phyloP scores from a whole-genome alignment of 2,113 vertebrate genomes.

The Stigmatopora nigra region DNA sequence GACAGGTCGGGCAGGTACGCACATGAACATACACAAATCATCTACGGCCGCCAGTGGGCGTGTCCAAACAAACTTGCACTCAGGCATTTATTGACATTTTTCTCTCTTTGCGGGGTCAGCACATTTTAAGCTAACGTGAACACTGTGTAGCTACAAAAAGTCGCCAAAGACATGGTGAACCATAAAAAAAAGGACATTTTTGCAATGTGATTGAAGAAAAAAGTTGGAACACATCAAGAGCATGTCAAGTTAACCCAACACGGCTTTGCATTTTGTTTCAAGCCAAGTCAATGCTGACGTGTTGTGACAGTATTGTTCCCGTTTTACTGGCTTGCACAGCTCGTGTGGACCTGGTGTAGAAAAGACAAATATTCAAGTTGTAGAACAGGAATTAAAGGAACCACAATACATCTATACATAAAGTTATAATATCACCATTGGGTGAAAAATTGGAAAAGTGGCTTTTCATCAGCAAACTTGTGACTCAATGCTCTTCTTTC shows the following conservation, averaged over 20 bases:
- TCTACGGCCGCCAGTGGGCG: constrained; percentile 32
- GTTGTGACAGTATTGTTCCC: constrained; percentile 16
- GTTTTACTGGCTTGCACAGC: constrained; percentile 11
- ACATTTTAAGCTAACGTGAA: not conserved
- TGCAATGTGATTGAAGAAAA: not conserved
- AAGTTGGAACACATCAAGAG: not conserved
- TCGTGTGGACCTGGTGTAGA: not conserved
- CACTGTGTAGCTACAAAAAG: not conserved
- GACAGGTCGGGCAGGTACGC: constrained; percentile 54
- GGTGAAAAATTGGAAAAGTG: constrained; percentile 44
- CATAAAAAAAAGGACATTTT: not conserved
- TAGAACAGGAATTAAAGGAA: not conserved
- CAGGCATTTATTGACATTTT: constrained; percentile 5
- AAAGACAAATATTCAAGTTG: not conserved
- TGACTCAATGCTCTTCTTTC: constrained; percentile 34
- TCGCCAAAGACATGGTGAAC: not conserved
- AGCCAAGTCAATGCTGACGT: constrained; percentile 12
- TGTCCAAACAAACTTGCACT: constrained; percentile 37
- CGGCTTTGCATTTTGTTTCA: constrained; percentile 26
- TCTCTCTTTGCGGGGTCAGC: not conserved
- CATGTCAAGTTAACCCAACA: constrained; percentile 14
- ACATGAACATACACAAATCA: constrained; percentile 27
- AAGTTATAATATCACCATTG: constrained; percentile 18
- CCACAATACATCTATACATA: not conserved
- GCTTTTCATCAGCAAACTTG: constrained; percentile 3